Evolutionary conservation across 2,888 invertebrate species (phyloP).

Genomic region (Thysanoteuthis rhombus): DNA sequence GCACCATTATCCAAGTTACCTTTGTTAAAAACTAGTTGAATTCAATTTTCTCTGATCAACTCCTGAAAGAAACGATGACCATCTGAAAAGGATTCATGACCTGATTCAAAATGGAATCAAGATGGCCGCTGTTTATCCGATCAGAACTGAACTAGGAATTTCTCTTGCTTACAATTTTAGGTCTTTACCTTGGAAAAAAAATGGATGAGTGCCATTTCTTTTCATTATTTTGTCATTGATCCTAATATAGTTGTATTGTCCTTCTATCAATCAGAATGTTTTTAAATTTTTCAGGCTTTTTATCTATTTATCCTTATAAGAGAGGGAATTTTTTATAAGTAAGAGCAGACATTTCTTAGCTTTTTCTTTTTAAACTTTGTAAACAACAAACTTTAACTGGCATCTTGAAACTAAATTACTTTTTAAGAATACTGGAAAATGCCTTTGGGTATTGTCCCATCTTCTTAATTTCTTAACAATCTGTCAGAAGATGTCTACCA

Average conservation of each 20-base stretch:
- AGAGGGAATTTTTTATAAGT: background rate
- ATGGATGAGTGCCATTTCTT: background rate
- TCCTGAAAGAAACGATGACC: background rate
- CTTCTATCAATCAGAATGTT: background rate
- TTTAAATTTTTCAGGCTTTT: background rate
- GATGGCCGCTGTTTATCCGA: background rate
- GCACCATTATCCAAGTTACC: background rate
- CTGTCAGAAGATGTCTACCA: background rate
- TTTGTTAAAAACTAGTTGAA: background rate
- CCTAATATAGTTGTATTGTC: background rate
- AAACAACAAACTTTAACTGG: background rate
- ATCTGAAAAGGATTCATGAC: background rate
- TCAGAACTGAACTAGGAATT: background rate
- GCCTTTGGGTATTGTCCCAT: background rate
- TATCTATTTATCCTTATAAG: background rate
- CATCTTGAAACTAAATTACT: background rate
- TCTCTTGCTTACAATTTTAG: background rate
- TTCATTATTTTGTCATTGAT: background rate
- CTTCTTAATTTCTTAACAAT: background rate
- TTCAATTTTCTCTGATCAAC: background rate
- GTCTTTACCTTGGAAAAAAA: background rate
- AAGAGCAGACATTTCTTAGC: background rate
- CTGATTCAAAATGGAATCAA: background rate
- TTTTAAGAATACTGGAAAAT: background rate
- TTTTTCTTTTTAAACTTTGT: background rate